These are phyloP conservation scores for Phenganax subtilis DNA, from an alignment of 92 coral and sea anemone species.

Conservation along the genomic window DNA sequence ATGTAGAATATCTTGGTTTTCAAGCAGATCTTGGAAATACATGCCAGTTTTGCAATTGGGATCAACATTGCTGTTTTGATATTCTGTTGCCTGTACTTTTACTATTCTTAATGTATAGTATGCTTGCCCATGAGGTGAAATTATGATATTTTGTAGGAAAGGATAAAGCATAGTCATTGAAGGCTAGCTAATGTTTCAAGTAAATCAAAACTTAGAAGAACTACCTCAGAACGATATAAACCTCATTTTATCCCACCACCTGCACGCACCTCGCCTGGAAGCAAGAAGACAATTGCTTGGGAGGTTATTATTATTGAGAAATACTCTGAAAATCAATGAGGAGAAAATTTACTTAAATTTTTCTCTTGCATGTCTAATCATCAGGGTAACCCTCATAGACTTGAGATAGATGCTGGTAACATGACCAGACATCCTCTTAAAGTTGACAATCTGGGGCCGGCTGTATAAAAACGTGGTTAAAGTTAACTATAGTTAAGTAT, in stretches of 20 bases:
- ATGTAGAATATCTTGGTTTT: too few species aligned
- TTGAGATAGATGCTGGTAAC: slow-evolving; percentile 53
- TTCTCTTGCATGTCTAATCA: background rate
- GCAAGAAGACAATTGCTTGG: slow-evolving; percentile 71
- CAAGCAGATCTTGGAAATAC: too few species aligned
- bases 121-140: background rate
- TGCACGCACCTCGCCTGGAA: slow-evolving; percentile 60
- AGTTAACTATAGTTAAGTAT: too few species aligned
- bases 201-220: slow-evolving; percentile 29
- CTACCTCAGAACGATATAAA: slow-evolving; percentile 18
- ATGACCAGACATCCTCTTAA: slow-evolving; percentile 64
- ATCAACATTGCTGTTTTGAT: background rate
- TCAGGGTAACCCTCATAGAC: slow-evolving; percentile 69
- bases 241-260: slow-evolving; percentile 92
- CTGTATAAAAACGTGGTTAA: too few species aligned
- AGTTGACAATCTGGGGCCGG: slow-evolving; percentile 62
- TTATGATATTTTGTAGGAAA: slow-evolving; percentile 41
- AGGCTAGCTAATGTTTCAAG: slow-evolving; percentile 61
- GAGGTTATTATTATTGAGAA: slow-evolving; percentile 53
- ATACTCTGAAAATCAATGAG: background rate
- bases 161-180: slow-evolving; percentile 61
- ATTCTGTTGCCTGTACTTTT: background rate
- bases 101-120: background rate
- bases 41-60: too few species aligned
- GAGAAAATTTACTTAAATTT: background rate